Percentiles rank a stretch among this genome's conserved stretches.
These are phyloP conservation scores for Motacilla tschutschensis DNA, from an alignment of 2,113 vertebrate genomes.

Conservation along the genomic window DNA sequence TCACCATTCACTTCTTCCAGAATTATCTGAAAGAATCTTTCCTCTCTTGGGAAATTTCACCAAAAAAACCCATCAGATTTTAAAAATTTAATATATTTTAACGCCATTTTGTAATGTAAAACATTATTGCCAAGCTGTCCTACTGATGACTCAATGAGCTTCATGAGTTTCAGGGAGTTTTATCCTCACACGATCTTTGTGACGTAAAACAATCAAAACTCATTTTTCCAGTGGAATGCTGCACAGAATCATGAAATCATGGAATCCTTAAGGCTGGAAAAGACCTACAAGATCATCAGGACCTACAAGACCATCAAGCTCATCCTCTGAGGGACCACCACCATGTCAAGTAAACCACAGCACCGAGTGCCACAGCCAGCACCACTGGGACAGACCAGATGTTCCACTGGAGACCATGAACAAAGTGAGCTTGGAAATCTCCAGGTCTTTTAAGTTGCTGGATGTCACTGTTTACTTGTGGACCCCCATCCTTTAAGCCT, in stretches of 20 bases:
- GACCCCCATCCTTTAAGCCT: background rate
- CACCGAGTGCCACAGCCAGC: background rate
- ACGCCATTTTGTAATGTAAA: background rate
- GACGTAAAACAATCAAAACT: background rate
- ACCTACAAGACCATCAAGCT: background rate
- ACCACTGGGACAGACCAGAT: background rate
- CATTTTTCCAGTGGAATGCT: background rate
- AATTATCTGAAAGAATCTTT: background rate
- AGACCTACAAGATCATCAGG: background rate
- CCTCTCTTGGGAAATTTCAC: background rate
- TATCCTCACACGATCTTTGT: background rate
- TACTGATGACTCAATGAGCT: background rate
- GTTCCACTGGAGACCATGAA: background rate
- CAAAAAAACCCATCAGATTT: rapidly evolving
- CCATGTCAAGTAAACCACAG: rapidly evolving
- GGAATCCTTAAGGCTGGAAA: background rate
- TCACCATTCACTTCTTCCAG: background rate
- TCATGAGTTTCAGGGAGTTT: background rate
- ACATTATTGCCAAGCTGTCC: background rate
- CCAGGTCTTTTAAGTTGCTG: background rate
- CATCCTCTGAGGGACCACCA: background rate
- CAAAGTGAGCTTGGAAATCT: background rate
- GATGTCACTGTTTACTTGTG: background rate
- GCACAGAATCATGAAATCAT: rapidly evolving
- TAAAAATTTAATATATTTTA: background rate